A percentile compares a stretch with the other conserved stretches of the same genome.
These are phyloP conservation scores for Battus philenor DNA, from an alignment of 1,140 invertebrate species.

Conservation along the genomic window DNA sequence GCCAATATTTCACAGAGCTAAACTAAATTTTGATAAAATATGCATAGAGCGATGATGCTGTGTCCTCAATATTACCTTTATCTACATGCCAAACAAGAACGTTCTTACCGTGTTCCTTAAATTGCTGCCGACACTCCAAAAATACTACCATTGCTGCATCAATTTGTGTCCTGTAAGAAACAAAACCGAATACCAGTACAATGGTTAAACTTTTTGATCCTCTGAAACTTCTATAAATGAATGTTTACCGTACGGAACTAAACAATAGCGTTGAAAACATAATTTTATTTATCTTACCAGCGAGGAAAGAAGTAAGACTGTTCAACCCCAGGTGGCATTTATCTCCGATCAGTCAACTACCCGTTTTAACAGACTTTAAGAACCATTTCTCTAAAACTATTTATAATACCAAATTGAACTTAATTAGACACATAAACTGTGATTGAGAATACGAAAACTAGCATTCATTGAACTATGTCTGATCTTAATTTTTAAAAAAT, in stretches of 20 bases:
- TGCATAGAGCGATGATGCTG: constrained; percentile 83
- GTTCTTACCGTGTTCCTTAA: constrained; percentile 87
- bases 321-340: constrained; percentile 99
- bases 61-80: constrained; percentile 94
- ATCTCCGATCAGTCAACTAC: constrained; percentile 99
- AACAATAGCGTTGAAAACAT: constrained; percentile 89
- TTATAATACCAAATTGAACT: constrained; percentile 98
- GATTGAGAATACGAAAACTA: constrained; percentile 91
- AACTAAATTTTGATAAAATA: constrained; percentile 98
- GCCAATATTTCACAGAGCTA: constrained; percentile 99
- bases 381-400: constrained; percentile 96
- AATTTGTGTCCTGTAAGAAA: constrained; percentile 98
- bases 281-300: constrained; percentile 94
- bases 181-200: constrained; percentile 97
- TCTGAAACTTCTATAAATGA: constrained; percentile 95
- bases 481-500: constrained; percentile 93
- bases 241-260: constrained; percentile 98
- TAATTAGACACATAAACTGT: constrained; percentile 99
- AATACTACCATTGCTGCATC: constrained; percentile 98
- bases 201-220: constrained; percentile 90
- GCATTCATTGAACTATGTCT: constrained; percentile 93
- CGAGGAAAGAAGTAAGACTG: constrained; percentile 92
- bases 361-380: constrained; percentile 93
- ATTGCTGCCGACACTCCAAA: constrained; percentile 96
- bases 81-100: constrained; percentile 94